Conservation (phyloP, 2,797 vertebrate genomes). For the Sebastes taczanowskii region DNA sequence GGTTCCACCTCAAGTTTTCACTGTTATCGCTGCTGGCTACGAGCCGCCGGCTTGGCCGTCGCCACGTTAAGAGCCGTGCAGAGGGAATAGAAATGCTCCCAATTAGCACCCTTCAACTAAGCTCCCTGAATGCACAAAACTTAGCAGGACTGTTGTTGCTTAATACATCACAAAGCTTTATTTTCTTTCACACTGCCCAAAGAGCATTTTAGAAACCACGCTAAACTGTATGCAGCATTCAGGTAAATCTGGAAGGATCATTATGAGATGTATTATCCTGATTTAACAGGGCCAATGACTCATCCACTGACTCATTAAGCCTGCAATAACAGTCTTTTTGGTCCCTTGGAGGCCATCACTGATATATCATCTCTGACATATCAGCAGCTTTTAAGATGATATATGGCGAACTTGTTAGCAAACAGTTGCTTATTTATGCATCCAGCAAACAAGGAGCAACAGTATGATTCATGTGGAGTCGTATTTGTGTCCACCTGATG, state of each 20-base stretch:
- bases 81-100: too few species aligned
- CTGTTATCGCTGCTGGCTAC: too few species aligned
- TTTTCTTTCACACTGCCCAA: not conserved
- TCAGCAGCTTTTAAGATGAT: not conserved
- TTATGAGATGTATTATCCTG: not conserved
- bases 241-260: not conserved
- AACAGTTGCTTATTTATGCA: not conserved
- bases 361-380: not conserved
- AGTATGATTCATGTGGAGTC: not conserved
- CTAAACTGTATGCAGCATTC: not conserved
- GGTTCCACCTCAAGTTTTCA: too few species aligned
- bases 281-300: not conserved
- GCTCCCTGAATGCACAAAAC: not conserved
- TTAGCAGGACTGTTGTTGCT: not conserved
- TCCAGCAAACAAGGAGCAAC: not conserved
- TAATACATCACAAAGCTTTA: not conserved
- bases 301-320: not conserved
- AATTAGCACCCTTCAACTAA: not conserved
- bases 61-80: too few species aligned
- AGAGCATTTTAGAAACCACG: not conserved
- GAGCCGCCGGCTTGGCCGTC: too few species aligned
- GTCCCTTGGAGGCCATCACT: not conserved
- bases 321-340: not conserved
- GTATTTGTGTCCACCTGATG: not conserved
- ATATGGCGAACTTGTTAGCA: not conserved